These are phyloP conservation scores for Malacoctenus gilli DNA, from an alignment of 2,797 vertebrate species.

Conservation along the genomic window DNA sequence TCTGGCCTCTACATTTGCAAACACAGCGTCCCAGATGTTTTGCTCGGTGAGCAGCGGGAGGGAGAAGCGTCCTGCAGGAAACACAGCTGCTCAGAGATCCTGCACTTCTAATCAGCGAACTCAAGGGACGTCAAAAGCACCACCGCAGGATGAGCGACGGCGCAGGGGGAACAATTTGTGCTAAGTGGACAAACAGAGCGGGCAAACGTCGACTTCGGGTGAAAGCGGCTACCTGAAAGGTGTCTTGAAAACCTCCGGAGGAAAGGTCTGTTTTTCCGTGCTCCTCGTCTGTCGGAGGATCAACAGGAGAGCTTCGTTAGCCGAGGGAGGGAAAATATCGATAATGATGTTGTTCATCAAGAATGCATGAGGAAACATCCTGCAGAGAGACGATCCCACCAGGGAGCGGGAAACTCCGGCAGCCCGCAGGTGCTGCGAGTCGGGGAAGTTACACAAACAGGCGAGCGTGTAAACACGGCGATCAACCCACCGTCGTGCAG, in stretches of 20 bases:
- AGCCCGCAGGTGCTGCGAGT: slow-evolving; percentile 18
- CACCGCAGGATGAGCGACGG: slow-evolving; percentile 1
- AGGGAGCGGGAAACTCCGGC: background rate
- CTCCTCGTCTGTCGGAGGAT: slow-evolving; percentile 89
- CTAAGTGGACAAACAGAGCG: slow-evolving; percentile 1
- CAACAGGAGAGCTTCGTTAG: slow-evolving; percentile 37
- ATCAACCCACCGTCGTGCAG: slow-evolving; percentile 86
- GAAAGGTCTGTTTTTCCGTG: slow-evolving; percentile 88
- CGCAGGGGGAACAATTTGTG: background rate
- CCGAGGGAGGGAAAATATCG: slow-evolving; percentile 5
- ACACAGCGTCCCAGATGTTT: slow-evolving; percentile 56
- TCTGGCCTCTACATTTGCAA: slow-evolving; percentile 51
- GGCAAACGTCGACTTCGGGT: slow-evolving; percentile 1
- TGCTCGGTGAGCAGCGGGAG: slow-evolving; percentile 37
- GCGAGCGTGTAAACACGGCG: slow-evolving; percentile 7
- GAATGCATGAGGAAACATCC: slow-evolving; percentile 9
- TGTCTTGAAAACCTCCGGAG: slow-evolving; percentile 88
- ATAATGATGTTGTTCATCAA: slow-evolving; percentile 15
- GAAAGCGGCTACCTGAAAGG: slow-evolving; percentile 83
- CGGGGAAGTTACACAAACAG: slow-evolving; percentile 1
- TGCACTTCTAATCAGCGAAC: slow-evolving; percentile 9
- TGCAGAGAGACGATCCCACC: slow-evolving; percentile 7
- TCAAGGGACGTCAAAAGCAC: slow-evolving; percentile 1
- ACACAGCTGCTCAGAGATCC: slow-evolving; percentile 36
- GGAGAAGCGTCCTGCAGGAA: slow-evolving; percentile 32